Percentiles rank a stretch among this genome's conserved stretches.
phyloP scores from a whole-genome alignment of 2,888 invertebrate species.

The Nemoura dubitans region DNA sequence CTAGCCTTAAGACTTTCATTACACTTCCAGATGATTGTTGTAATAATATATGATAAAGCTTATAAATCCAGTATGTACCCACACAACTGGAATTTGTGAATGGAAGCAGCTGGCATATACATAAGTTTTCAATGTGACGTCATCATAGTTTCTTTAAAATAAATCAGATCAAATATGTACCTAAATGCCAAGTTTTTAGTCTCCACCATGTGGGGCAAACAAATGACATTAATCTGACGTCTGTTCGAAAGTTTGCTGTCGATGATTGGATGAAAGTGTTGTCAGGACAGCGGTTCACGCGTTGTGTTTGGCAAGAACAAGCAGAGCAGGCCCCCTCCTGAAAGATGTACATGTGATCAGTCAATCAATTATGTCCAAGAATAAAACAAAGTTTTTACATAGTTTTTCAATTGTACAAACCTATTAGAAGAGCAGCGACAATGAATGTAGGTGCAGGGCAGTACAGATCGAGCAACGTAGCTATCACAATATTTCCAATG shows the following conservation, averaged over 20 bases:
- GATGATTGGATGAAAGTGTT: conserved; percentile 47
- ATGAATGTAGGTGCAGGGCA: conserved; percentile 94
- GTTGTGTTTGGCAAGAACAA: conserved; percentile 91
- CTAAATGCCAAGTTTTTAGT: neutral
- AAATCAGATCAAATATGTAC: too few species aligned
- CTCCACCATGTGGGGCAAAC: too few species aligned
- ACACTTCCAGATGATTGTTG: neutral
- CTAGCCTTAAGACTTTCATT: neutral
- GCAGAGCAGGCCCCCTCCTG: conserved; percentile 85
- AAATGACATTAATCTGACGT: too few species aligned
- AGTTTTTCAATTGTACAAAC: conserved; percentile 54
- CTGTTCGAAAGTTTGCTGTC: neutral
- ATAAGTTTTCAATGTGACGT: too few species aligned
- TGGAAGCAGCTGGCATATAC: neutral
- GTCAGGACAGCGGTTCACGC: conserved; percentile 74
- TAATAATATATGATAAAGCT: neutral
- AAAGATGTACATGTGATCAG: conserved; percentile 46
- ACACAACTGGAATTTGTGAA: neutral
- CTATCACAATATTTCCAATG: conserved; percentile 87
- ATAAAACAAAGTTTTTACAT: neutral
- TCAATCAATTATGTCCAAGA: neutral
- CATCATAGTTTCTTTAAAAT: too few species aligned
- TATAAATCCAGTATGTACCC: too few species aligned
- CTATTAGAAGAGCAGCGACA: conserved; percentile 83
- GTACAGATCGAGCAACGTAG: conserved; percentile 83